These are phyloP conservation scores for Drosophila mercatorum DNA, from an alignment of 2,888 invertebrate species.

Conservation along the genomic window DNA sequence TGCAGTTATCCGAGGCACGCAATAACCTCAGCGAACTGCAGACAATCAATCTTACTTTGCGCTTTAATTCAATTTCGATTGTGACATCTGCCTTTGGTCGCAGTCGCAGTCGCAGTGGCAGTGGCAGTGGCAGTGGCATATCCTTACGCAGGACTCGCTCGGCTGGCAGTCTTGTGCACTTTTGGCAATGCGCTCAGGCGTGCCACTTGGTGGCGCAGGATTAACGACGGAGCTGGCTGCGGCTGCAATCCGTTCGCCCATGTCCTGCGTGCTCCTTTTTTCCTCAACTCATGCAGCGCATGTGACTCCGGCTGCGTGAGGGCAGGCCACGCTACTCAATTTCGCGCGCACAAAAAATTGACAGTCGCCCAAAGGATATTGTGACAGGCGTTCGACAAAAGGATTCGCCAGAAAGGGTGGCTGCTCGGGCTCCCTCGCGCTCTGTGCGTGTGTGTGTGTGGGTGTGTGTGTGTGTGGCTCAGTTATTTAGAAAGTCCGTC, in stretches of 20 bases:
- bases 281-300: constrained; percentile 28
- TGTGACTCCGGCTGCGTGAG: constrained; percentile 43
- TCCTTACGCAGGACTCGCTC: constrained; percentile 46
- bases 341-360: constrained; percentile 52
- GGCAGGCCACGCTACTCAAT: constrained; percentile 64
- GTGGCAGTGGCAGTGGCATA: constrained; percentile 20
- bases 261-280: constrained; percentile 48
- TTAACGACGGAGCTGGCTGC: constrained; percentile 57
- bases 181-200: constrained; percentile 78
- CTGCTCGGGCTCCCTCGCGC: constrained; percentile 20
- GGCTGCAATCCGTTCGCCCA: constrained; percentile 70
- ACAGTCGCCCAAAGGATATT: constrained; percentile 79
- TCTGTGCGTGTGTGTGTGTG: not conserved
- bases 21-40: constrained; percentile 78
- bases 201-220: constrained; percentile 72
- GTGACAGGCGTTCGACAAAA: constrained; percentile 71
- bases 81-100: constrained; percentile 84
- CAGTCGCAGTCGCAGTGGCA: constrained; percentile 34
- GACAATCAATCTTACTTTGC: constrained; percentile 84
- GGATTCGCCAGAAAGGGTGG: constrained; percentile 68
- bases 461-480: constrained; percentile 12
- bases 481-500: constrained; percentile 70
- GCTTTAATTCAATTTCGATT: constrained; percentile 85
- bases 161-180: constrained; percentile 55
- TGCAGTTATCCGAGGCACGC: constrained; percentile 66